Percentiles rank a stretch among this genome's conserved stretches.
phyloP scores from a whole-genome alignment of 2,797 vertebrate genomes.

The Leptodactylus fallax region DNA sequence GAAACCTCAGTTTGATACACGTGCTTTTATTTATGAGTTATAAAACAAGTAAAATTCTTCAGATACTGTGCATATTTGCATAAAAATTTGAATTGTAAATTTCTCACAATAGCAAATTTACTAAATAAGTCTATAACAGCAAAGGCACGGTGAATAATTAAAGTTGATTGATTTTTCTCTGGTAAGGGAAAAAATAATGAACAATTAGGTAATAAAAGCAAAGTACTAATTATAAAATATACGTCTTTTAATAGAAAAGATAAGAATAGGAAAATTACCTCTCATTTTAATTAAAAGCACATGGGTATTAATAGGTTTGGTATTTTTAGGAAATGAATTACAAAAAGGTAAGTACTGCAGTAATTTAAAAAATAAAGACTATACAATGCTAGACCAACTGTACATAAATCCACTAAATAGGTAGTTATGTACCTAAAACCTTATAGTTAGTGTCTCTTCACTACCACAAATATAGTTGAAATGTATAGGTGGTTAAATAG shows the following conservation, averaged over 20 bases:
- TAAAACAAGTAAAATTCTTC: neutral
- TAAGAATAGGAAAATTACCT: neutral
- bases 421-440: no score
- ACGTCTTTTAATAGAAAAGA: neutral
- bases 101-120: neutral
- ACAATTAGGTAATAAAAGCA: neutral
- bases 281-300: neutral
- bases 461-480: no score
- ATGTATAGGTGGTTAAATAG: no score
- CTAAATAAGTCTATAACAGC: neutral
- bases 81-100: neutral
- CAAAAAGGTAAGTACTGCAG: neutral
- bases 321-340: neutral
- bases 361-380: neutral
- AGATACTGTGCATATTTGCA: neutral
- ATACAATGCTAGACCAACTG: neutral
- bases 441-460: no score
- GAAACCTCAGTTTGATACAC: slow-evolving; percentile 8
- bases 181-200: neutral
- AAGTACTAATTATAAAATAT: neutral
- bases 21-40: slow-evolving; percentile 7
- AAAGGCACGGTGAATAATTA: neutral
- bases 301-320: neutral
- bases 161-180: neutral
- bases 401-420: no score